phyloP scores from a whole-genome alignment of 2,888 invertebrate species.

The Polyommatus icarus region DNA sequence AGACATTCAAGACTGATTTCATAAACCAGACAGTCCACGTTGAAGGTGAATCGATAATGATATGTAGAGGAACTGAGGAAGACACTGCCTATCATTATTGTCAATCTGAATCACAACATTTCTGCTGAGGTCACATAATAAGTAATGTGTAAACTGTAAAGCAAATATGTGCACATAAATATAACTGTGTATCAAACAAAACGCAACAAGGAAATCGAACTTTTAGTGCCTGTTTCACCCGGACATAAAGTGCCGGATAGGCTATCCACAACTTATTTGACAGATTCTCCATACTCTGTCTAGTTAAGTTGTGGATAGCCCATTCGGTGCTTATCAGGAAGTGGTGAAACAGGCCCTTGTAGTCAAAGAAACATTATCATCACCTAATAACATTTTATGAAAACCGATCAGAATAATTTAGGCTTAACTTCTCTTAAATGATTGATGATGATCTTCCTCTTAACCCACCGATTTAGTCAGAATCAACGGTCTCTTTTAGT shows the following conservation, averaged over 20 bases:
- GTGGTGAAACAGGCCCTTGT: no score
- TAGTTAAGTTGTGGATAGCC: no score
- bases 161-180: background rate
- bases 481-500: background rate
- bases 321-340: no score
- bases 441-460: background rate
- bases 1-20: background rate
- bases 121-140: slow-evolving; percentile 14
- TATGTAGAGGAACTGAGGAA: background rate
- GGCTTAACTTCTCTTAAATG: no score
- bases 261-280: no score
- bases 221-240: no score
- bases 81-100: background rate
- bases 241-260: no score
- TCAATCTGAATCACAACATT: background rate
- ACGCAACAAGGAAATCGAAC: background rate
- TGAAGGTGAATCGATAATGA: background rate
- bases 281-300: no score
- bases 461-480: background rate
- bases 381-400: no score
- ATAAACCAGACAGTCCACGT: background rate
- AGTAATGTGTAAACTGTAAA: background rate
- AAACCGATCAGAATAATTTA: no score
- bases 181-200: background rate
- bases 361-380: no score